Evolutionary conservation across 2,888 invertebrate genomes (phyloP).

Genomic region (Ophion costatus): DNA sequence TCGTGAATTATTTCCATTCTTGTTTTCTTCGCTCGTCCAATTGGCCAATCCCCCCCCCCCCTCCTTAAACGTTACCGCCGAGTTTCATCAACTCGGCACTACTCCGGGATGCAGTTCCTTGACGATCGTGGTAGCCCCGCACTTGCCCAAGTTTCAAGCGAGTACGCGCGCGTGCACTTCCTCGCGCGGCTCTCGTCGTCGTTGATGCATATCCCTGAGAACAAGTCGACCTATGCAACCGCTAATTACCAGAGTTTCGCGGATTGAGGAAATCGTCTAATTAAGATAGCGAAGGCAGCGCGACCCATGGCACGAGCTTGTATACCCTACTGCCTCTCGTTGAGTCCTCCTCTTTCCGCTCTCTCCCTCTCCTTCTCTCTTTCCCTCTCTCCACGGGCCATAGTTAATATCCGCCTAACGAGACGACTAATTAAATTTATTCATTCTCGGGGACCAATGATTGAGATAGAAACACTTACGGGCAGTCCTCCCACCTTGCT

Average conservation of each 20-base stretch:
- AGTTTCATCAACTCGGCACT: background rate
- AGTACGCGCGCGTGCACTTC: constrained; percentile 42
- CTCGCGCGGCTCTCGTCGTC: constrained; percentile 58
- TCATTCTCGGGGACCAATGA: constrained; percentile 11
- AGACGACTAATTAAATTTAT: constrained; percentile 59
- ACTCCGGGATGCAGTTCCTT: background rate
- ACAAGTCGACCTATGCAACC: constrained; percentile 53
- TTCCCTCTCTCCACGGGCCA: background rate
- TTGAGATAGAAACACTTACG: constrained; percentile 7
- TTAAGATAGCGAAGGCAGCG: constrained; percentile 60
- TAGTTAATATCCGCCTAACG: constrained; percentile 56
- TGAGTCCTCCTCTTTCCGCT: background rate
- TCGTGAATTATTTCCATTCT: background rate
- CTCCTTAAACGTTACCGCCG: background rate
- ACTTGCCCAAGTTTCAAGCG: background rate
- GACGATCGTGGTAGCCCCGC: background rate
- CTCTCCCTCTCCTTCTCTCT: background rate
- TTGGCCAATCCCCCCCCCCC: background rate
- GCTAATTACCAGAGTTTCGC: constrained; percentile 65
- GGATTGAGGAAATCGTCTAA: constrained; percentile 65
- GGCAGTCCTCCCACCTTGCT: background rate
- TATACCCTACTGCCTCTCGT: background rate
- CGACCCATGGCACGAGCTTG: constrained; percentile 9
- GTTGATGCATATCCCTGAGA: constrained; percentile 18
- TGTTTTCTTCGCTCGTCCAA: background rate